Percentiles rank a stretch among this genome's conserved stretches.
Conservation (phyloP, 2,888 invertebrate species). For the Isoperla grammatica region DNA sequence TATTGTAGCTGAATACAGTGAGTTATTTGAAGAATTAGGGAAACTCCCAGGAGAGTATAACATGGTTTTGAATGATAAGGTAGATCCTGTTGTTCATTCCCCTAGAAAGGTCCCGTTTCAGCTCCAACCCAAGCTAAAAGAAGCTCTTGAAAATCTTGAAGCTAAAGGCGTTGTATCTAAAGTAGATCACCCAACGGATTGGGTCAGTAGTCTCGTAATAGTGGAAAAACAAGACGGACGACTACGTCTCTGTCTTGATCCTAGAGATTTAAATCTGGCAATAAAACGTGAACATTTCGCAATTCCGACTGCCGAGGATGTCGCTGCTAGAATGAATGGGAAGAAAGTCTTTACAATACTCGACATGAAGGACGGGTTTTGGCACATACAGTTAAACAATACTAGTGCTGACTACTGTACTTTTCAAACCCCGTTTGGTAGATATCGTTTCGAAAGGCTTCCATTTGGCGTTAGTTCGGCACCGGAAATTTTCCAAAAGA, state of each 20-base stretch:
- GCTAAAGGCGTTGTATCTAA: constrained; percentile 17
- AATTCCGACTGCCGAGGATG: constrained; percentile 20
- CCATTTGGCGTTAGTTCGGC: constrained; percentile 21
- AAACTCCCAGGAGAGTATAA: neutral
- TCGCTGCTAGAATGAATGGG: constrained; percentile 1
- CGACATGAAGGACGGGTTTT: constrained; percentile 21
- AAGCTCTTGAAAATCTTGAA: constrained; percentile 15
- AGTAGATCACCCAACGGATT: constrained; percentile 13
- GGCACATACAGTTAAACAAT: constrained; percentile 18
- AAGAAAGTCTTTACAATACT: constrained; percentile 20
- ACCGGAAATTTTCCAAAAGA: constrained; percentile 22
- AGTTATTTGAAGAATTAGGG: constrained; percentile 8
- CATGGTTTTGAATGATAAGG: neutral
- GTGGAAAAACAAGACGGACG: neutral
- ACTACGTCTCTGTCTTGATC: neutral
- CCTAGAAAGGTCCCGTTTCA: constrained; percentile 10
- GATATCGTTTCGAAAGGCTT: constrained; percentile 17
- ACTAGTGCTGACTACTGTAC: constrained; percentile 17
- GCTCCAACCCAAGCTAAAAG: constrained; percentile 8
- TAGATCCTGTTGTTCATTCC: constrained; percentile 12
- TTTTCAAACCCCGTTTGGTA: constrained; percentile 20
- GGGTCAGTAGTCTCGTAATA: constrained; percentile 1
- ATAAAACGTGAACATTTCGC: neutral
- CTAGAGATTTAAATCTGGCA: neutral
- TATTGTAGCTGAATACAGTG: neutral